Percentiles rank a stretch among this genome's conserved stretches.
Conservation (phyloP, 2,888 invertebrate species). For the Pachycephus smyrnensis region DNA sequence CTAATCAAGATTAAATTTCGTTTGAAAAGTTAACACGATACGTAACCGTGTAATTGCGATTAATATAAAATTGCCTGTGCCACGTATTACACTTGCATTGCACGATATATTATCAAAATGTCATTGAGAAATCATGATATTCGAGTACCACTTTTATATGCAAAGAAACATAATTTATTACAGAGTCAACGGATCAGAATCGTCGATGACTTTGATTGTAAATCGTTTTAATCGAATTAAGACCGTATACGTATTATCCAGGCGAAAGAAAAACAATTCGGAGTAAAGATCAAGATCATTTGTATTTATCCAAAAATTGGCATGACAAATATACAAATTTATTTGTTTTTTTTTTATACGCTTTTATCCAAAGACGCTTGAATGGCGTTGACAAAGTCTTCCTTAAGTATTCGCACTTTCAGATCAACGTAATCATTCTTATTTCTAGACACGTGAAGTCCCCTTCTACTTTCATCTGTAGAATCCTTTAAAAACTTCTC, state of each 20-base stretch:
- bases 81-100: not conserved
- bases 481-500: not conserved
- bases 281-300: not conserved
- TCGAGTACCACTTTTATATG: too few species aligned
- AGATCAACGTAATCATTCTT: not conserved
- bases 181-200: not conserved
- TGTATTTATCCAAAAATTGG: not conserved
- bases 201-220: too few species aligned
- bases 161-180: too few species aligned
- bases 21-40: not conserved
- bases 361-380: not conserved
- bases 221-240: too few species aligned
- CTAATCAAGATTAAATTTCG: not conserved
- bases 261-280: not conserved
- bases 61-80: not conserved
- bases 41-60: slow-evolving; percentile 1
- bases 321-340: not conserved
- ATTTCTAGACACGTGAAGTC: not conserved
- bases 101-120: not conserved
- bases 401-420: not conserved
- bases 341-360: not conserved
- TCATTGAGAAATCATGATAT: too few species aligned
- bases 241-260: too few species aligned
- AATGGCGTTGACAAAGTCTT: not conserved
- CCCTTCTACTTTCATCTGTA: not conserved